phyloP scores from a whole-genome alignment of 2,113 vertebrate species.

The Amblyopsis rosae region DNA sequence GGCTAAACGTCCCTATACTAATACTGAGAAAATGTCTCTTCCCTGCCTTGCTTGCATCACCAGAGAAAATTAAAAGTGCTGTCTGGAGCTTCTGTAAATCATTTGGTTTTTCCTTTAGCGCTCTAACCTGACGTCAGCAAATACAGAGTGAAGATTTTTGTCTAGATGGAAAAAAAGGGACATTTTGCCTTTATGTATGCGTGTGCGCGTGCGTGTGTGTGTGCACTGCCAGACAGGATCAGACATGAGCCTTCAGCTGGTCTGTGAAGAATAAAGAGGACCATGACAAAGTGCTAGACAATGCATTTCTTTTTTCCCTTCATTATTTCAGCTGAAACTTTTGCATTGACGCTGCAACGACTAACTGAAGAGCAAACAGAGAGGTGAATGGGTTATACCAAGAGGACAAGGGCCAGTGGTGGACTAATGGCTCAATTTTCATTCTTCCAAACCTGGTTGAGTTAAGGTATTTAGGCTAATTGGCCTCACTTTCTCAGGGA shows the following conservation, averaged over 20 bases:
- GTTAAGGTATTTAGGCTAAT: slow-evolving; percentile 43
- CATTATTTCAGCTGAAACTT: slow-evolving; percentile 13
- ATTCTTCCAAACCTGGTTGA: slow-evolving; percentile 28
- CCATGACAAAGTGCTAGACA: slow-evolving; percentile 42
- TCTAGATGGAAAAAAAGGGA: slow-evolving; percentile 43
- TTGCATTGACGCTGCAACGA: slow-evolving; percentile 6
- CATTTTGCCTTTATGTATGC: slow-evolving; percentile 32
- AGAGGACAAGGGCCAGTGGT: slow-evolving; percentile 10
- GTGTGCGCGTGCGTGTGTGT: slow-evolving; percentile 13
- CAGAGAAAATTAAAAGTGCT: slow-evolving; percentile 34
- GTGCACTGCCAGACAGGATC: slow-evolving; percentile 8
- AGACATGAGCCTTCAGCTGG: slow-evolving; percentile 43
- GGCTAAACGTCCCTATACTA: slow-evolving; percentile 15
- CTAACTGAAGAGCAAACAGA: slow-evolving; percentile 22
- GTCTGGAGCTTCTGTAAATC: slow-evolving; percentile 48
- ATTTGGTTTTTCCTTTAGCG: slow-evolving; percentile 36
- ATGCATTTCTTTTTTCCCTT: slow-evolving; percentile 33
- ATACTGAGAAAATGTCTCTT: slow-evolving; percentile 51
- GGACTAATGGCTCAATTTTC: slow-evolving; percentile 19
- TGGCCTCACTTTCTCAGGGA: slow-evolving; percentile 45
- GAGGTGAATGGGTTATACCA: background rate
- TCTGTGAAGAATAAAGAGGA: slow-evolving; percentile 27
- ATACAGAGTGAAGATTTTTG: slow-evolving; percentile 43
- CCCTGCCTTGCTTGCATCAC: slow-evolving; percentile 40
- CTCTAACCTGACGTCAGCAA: slow-evolving; percentile 48